These are phyloP conservation scores for Drosophila flavopinicola DNA, from an alignment of 2,888 invertebrate genomes.

Conservation along the genomic window DNA sequence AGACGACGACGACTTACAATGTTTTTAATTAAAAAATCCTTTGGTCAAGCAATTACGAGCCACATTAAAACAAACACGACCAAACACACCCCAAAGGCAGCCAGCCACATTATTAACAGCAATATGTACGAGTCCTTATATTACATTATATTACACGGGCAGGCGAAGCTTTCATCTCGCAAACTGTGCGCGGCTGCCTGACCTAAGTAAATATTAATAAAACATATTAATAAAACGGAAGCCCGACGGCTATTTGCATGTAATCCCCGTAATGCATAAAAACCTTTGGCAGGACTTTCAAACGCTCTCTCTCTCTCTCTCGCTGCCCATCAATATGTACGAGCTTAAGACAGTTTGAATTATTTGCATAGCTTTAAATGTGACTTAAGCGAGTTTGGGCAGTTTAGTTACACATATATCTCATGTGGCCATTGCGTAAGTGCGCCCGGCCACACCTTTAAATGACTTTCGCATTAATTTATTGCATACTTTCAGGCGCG, in stretches of 20 bases:
- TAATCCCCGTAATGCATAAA: conserved; percentile 78
- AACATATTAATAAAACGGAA: conserved; percentile 78
- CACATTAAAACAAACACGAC: conserved; percentile 73
- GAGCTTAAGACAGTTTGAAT: conserved; percentile 58
- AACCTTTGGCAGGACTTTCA: conserved; percentile 25
- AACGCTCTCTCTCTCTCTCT: too few relatives aligned
- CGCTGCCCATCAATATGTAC: conserved; percentile 40
- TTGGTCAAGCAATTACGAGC: conserved; percentile 78
- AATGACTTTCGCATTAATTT: conserved; percentile 70
- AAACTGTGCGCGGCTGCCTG: conserved; percentile 48
- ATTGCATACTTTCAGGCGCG: conserved; percentile 76
- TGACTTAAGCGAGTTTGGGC: conserved; percentile 25
- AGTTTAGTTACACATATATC: conserved; percentile 23
- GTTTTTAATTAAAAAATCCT: conserved; percentile 80
- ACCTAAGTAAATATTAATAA: conserved; percentile 82
- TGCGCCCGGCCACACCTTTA: conserved; percentile 63
- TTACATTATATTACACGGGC: conserved; percentile 39
- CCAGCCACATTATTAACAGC: conserved; percentile 69
- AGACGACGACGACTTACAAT: conserved; percentile 54
- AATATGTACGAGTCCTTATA: conserved; percentile 51
- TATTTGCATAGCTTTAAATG: conserved; percentile 60
- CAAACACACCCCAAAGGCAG: conserved; percentile 19
- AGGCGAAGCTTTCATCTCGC: conserved; percentile 69
- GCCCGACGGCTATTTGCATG: conserved; percentile 73
- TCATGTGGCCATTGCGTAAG: conserved; percentile 60